Conservation (phyloP, 2,113 vertebrate genomes). For the Rattus norvegicus region DNA sequence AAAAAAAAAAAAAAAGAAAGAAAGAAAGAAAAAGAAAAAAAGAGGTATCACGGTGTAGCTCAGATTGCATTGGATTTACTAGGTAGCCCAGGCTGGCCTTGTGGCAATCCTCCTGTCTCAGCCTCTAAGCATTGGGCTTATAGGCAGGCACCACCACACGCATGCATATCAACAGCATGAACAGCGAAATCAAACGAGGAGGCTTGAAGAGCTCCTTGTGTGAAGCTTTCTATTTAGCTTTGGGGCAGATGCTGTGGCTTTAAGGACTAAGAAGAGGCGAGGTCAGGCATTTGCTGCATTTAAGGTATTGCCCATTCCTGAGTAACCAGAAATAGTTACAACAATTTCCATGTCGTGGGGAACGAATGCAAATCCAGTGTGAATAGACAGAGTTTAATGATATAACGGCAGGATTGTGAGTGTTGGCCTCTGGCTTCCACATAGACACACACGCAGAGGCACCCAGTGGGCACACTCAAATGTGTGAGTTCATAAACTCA, state of each 20-base stretch:
- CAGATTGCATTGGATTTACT: background rate
- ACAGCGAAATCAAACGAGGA: conserved; percentile 93
- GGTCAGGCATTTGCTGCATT: conserved; percentile 94
- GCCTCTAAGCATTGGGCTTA: background rate
- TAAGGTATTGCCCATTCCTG: conserved; percentile 91
- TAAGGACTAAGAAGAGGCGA: conserved; percentile 93
- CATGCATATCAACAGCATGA: conserved; percentile 92
- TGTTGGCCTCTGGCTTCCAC: background rate
- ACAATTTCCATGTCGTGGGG: conserved; percentile 94
- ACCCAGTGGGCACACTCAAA: background rate
- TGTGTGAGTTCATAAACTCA: background rate
- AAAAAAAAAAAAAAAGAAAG: too few relatives aligned
- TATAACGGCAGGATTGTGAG: background rate
- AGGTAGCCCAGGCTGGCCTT: background rate
- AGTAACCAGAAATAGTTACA: conserved; percentile 92
- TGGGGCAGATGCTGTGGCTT: conserved; percentile 90
- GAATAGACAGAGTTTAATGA: background rate
- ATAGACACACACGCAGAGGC: background rate
- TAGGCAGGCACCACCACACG: too few relatives aligned
- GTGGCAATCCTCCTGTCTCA: background rate
- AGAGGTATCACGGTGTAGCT: background rate
- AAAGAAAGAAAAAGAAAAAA: too few relatives aligned
- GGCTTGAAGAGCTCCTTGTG: conserved; percentile 92
- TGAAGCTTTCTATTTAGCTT: conserved; percentile 92
- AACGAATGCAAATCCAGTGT: conserved; percentile 86